These are phyloP conservation scores for Sinocyclocheilus anophthalmus DNA, from an alignment of 2,113 vertebrate genomes.

Conservation along the genomic window DNA sequence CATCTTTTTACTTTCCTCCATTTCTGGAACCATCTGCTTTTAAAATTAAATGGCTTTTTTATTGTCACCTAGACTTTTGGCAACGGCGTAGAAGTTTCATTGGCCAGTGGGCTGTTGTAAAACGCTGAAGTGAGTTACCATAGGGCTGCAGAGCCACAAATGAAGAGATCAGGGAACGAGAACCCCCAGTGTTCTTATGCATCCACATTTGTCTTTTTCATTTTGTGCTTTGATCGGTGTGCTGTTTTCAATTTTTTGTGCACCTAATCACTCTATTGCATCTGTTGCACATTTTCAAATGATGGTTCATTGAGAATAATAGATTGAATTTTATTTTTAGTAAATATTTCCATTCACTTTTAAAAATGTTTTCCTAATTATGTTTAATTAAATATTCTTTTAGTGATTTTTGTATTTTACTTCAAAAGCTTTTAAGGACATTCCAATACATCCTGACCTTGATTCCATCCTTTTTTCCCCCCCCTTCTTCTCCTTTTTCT, in stretches of 20 bases:
- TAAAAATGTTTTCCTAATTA: neutral
- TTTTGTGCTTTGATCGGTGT: slow-evolving; percentile 49
- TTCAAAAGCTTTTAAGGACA: too few species aligned
- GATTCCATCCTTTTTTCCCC: too few species aligned
- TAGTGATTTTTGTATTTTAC: neutral
- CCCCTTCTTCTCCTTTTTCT: too few species aligned
- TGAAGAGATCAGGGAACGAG: slow-evolving; percentile 41
- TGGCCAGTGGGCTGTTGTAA: slow-evolving; percentile 70
- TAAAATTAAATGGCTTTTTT: slow-evolving; percentile 68
- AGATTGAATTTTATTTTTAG: neutral
- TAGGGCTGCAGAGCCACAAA: slow-evolving; percentile 44
- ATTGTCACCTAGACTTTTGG: slow-evolving; percentile 71
- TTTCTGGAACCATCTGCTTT: slow-evolving; percentile 68
- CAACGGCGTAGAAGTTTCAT: slow-evolving; percentile 66
- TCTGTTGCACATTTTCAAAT: slow-evolving; percentile 26
- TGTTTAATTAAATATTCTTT: neutral
- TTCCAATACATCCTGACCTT: too few species aligned
- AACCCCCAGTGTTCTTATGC: slow-evolving; percentile 36
- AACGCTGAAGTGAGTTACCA: slow-evolving; percentile 67
- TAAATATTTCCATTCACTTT: neutral
- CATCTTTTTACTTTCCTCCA: slow-evolving; percentile 41
- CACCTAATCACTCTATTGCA: neutral
- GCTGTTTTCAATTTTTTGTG: slow-evolving; percentile 29
- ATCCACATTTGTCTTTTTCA: slow-evolving; percentile 57
- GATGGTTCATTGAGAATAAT: slow-evolving; percentile 17